Percentiles rank a stretch among this genome's conserved stretches.
Conservation (phyloP, 2,888 invertebrate species). For the Amblyjoppa proteus region DNA sequence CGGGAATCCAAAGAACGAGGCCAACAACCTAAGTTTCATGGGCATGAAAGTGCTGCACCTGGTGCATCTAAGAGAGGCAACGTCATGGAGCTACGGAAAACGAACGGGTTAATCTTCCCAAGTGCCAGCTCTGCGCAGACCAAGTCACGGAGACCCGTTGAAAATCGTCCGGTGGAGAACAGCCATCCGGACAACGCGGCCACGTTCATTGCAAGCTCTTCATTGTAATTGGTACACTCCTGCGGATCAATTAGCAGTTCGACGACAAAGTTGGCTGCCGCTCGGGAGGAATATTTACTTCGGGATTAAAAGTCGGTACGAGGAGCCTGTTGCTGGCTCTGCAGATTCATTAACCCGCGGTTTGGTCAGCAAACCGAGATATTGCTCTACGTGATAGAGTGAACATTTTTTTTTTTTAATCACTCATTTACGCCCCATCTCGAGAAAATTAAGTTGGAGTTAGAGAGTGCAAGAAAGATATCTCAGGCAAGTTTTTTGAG, state of each 20-base stretch:
- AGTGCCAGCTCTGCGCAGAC: slow-evolving; percentile 27
- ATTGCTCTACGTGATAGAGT: background rate
- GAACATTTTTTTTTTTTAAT: too few species aligned
- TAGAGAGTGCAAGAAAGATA: too few species aligned
- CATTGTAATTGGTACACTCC: slow-evolving; percentile 53
- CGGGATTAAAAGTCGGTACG: slow-evolving; percentile 29
- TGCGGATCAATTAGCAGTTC: slow-evolving; percentile 49
- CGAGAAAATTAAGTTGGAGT: too few species aligned
- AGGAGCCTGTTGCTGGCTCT: slow-evolving; percentile 9
- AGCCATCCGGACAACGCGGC: slow-evolving; percentile 26
- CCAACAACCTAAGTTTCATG: slow-evolving; percentile 42
- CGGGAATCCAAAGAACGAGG: slow-evolving; percentile 48
- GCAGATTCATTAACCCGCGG: background rate
- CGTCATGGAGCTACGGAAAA: slow-evolving; percentile 23
- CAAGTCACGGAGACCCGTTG: slow-evolving; percentile 5
- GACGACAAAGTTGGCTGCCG: slow-evolving; percentile 36
- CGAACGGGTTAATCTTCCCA: slow-evolving; percentile 41
- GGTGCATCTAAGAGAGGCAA: slow-evolving; percentile 25
- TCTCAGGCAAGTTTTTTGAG: too few species aligned
- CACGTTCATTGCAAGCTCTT: slow-evolving; percentile 33
- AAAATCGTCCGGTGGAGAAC: slow-evolving; percentile 19
- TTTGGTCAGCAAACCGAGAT: background rate
- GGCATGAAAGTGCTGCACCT: slow-evolving; percentile 40
- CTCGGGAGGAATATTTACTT: slow-evolving; percentile 26
- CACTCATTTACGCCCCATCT: too few species aligned